phyloP scores from a whole-genome alignment of 64 coral and sea anemone species.

The Actinia tenebrosa region DNA sequence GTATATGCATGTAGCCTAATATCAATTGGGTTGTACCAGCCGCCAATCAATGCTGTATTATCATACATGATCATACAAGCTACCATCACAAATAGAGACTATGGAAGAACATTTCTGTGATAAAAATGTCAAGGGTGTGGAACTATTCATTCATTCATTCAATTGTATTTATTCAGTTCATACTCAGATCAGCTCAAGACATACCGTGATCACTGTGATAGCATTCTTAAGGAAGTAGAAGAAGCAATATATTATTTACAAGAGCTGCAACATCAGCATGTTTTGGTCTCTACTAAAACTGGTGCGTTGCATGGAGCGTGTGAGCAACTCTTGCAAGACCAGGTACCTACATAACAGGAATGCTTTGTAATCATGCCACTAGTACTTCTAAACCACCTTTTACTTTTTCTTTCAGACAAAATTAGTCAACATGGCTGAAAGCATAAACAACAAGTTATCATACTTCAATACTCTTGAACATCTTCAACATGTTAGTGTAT shows the following conservation, averaged over 20 bases:
- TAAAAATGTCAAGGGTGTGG: too few relatives aligned
- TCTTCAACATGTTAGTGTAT: constrained; percentile 86
- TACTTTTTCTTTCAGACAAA: constrained; percentile 59
- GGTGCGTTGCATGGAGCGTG: constrained; percentile 92
- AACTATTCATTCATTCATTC: too few relatives aligned
- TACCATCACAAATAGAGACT: too few relatives aligned
- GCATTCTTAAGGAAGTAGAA: constrained; percentile 74
- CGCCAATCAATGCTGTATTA: too few relatives aligned
- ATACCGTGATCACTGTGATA: constrained; percentile 90
- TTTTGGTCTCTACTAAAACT: constrained; percentile 97
- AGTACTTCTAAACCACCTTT: not conserved
- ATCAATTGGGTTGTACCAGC: too few relatives aligned
- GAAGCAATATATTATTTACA: constrained; percentile 63
- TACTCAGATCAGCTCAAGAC: constrained; percentile 81
- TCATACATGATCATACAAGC: too few relatives aligned
- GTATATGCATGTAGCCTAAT: too few relatives aligned
- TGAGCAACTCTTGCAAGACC: constrained; percentile 98
- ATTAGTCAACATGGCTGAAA: constrained; percentile 96
- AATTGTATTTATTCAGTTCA: not conserved
- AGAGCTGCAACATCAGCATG: constrained; percentile 85
- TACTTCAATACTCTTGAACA: constrained; percentile 94
- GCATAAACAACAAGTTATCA: constrained; percentile 90
- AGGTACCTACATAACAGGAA: constrained; percentile 24
- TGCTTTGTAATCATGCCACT: not conserved
- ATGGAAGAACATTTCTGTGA: too few relatives aligned